Conservation (phyloP, 2,113 vertebrate species). For the Genyomyrus donnyi region DNA sequence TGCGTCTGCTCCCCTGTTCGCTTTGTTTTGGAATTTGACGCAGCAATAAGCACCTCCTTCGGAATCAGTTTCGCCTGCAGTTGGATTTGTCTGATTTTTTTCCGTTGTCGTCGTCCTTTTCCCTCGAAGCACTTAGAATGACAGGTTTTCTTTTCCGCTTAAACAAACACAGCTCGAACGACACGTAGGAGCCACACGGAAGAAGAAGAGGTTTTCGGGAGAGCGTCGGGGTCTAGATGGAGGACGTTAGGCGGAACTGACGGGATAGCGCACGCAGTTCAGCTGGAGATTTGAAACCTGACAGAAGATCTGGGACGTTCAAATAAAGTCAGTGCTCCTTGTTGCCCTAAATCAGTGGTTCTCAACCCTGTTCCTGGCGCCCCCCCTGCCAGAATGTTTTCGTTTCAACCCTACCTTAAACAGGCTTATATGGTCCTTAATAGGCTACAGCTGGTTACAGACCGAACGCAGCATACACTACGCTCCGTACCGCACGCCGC, state of each 20-base stretch:
- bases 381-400: too few species aligned
- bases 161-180: too few species aligned
- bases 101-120: neutral
- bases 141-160: neutral
- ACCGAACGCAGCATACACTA: too few species aligned
- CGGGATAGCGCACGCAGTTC: neutral
- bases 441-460: too few species aligned
- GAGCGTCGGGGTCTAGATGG: neutral
- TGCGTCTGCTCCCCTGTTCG: neutral
- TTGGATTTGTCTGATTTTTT: neutral
- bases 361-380: too few species aligned
- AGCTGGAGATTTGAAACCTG: neutral
- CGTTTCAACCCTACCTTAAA: too few species aligned
- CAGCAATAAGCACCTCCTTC: neutral
- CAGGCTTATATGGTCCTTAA: too few species aligned
- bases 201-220: neutral
- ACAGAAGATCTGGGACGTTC: neutral
- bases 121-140: neutral
- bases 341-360: neutral
- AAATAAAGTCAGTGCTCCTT: neutral
- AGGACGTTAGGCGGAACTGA: neutral
- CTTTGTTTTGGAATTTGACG: neutral
- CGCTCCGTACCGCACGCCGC: too few species aligned
- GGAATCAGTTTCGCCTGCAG: conserved; percentile 4
- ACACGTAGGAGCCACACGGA: neutral